Base-by-base conservation (phyloP, 1,140 invertebrate species). In the Drosophila mojavensis region DNA sequence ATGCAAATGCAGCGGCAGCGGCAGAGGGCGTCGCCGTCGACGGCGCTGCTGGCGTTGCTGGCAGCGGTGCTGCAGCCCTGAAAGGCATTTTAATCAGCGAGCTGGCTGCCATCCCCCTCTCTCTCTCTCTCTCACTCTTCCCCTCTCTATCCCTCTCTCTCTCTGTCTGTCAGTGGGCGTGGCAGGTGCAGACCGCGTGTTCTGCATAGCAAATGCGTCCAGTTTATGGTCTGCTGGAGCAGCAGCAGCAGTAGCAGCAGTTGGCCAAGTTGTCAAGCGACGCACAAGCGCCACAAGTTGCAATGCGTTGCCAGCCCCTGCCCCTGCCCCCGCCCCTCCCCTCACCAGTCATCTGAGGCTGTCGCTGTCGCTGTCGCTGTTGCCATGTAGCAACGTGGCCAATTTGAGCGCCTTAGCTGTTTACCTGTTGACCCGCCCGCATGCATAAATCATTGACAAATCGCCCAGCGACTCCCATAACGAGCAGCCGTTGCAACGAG, bases 61-160 rank as follows among this genome's bases (percentile, higher is more conserved):
- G 2, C 28, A 30, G 28, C 28, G 3, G 3, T 30, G 28, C 2
- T 6, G 28, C 28, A 30, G 5, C 24, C 72, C 76, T 78, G 84
- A 75, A 84, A 89, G 67, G 84, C 84, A 88, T 89, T 88, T 88
- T 83, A 89, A 89, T 88, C 80, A 88, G 84, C 78, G 20, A 80
- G 71, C 20, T 24, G 20, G 20, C 20, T 81, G 59, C 48, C 33
- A 10, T 55, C 54, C 45, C 58, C 9, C 5, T 10, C 43, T 7
- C 43, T n/a, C 15, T 15, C 15, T 1, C 5, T 15, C 7, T 2
- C 0, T 24, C 13, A 53, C 41, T n/a, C 41, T 13, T 2, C 1
- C 15, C 6, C 15, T 1, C 5, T 13, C 2, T 2, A 13, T 13
- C 41, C n/a, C 43, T 7, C 43, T n/a, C 15, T 15, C 15, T 1